A percentile compares a stretch with the other conserved stretches of the same genome.
phyloP scores from a whole-genome alignment of 2,888 invertebrate genomes.

The Dynastes maya region DNA sequence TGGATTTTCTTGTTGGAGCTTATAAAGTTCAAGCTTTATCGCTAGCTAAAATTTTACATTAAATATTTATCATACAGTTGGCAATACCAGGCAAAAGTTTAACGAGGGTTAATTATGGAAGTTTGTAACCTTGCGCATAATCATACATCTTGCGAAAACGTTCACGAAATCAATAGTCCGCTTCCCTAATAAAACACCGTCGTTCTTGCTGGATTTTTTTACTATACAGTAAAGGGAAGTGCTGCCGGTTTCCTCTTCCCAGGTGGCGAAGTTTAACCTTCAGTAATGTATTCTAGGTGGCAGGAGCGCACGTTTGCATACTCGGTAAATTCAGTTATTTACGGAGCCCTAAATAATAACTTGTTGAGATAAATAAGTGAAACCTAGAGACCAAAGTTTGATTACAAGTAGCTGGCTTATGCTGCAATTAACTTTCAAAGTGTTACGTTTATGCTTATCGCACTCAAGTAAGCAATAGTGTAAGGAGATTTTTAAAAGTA shows the following conservation, averaged over 20 bases:
- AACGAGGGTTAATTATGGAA: neutral
- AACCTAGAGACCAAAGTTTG: neutral
- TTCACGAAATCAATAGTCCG: slow-evolving; percentile 18
- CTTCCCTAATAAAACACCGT: slow-evolving; percentile 6
- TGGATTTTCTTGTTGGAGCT: neutral
- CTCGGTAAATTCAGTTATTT: slow-evolving; percentile 19
- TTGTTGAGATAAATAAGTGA: slow-evolving; percentile 7
- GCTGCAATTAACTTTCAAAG: neutral
- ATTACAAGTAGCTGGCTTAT: slow-evolving; percentile 1
- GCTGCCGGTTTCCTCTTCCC: neutral
- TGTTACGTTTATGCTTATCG: neutral
- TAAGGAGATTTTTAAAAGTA: too few relatives aligned
- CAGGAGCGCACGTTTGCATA: slow-evolving; percentile 3
- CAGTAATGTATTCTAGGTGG: slow-evolving; percentile 9
- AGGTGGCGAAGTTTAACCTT: slow-evolving; percentile 5
- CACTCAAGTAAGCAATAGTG: neutral
- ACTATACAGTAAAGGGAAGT: neutral
- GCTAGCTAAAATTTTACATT: neutral
- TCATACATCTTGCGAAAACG: slow-evolving; percentile 2
- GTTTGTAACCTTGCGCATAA: slow-evolving; percentile 15
- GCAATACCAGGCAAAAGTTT: neutral
- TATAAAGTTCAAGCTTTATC: neutral
- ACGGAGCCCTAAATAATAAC: slow-evolving; percentile 22
- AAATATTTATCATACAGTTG: neutral
- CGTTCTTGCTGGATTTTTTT: slow-evolving; percentile 1